Percentiles rank a stretch among this genome's conserved stretches.
Conservation (phyloP, 1,140 invertebrate species). For the Zaprionus africanus region DNA sequence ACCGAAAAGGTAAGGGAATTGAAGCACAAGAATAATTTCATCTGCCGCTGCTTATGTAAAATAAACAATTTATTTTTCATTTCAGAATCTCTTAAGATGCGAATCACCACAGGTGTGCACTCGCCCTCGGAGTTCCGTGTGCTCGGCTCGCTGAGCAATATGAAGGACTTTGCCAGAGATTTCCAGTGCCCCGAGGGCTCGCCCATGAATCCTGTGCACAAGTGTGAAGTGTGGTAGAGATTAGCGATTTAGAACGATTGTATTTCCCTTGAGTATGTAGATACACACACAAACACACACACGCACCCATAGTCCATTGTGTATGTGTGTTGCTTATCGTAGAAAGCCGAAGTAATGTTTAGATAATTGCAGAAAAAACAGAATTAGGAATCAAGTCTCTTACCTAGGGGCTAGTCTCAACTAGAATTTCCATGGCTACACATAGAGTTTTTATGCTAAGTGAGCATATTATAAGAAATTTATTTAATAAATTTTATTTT, state of each 20-base stretch:
- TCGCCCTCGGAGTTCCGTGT: slow-evolving; percentile 93
- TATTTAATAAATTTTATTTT: slow-evolving; percentile 75
- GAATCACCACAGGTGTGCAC: slow-evolving; percentile 91
- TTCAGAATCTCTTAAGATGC: slow-evolving; percentile 89
- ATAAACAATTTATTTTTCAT: not conserved
- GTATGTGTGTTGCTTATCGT: slow-evolving; percentile 20
- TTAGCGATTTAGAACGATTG: slow-evolving; percentile 20
- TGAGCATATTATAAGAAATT: slow-evolving; percentile 60
- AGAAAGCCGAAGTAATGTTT: slow-evolving; percentile 25
- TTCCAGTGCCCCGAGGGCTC: slow-evolving; percentile 93
- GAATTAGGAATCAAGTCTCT: slow-evolving; percentile 49
- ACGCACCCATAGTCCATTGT: not conserved
- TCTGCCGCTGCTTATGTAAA: not conserved
- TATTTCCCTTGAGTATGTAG: slow-evolving; percentile 4
- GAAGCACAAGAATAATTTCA: not conserved
- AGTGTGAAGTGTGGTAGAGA: slow-evolving; percentile 93
- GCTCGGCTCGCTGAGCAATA: slow-evolving; percentile 94
- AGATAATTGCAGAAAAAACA: slow-evolving; percentile 38
- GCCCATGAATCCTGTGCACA: slow-evolving; percentile 94
- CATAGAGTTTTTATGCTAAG: slow-evolving; percentile 53
- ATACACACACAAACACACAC: not conserved
- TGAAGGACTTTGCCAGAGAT: slow-evolving; percentile 93
- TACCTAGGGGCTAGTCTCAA: slow-evolving; percentile 51
- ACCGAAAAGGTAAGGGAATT: slow-evolving; percentile 80
- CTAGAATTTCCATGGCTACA: slow-evolving; percentile 58